Percentiles rank a stretch among this genome's conserved stretches.
Evolutionary conservation across 2,888 invertebrate genomes (phyloP).

Genomic region (Pseudanteris insignis): DNA sequence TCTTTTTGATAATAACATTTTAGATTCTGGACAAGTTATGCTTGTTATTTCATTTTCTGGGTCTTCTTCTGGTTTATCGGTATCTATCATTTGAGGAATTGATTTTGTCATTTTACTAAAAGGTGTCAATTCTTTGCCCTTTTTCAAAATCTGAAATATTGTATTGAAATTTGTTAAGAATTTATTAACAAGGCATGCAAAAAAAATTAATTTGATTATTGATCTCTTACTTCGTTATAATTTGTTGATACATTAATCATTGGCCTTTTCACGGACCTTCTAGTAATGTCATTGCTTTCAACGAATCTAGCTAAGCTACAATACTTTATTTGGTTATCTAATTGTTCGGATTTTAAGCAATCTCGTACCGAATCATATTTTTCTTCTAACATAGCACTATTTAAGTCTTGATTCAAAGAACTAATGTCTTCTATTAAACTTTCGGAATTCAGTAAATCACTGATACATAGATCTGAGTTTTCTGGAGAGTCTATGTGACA

Average conservation of each 20-base stretch:
- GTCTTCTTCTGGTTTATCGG: slow-evolving; percentile 1
- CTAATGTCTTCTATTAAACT: slow-evolving; percentile 83
- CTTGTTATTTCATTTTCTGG: slow-evolving; percentile 27
- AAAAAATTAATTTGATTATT: too few relatives aligned
- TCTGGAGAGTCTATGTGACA: slow-evolving; percentile 87
- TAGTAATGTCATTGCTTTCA: slow-evolving; percentile 84
- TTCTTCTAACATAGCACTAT: slow-evolving; percentile 75
- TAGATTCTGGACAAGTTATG: too few relatives aligned
- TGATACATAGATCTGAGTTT: slow-evolving; percentile 76
- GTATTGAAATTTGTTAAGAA: neutral
- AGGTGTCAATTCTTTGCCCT: slow-evolving; percentile 12
- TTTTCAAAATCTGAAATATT: slow-evolving; percentile 11
- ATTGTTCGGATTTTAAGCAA: slow-evolving; percentile 68
- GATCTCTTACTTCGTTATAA: slow-evolving; percentile 52
- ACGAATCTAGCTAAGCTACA: slow-evolving; percentile 85
- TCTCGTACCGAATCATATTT: slow-evolving; percentile 71
- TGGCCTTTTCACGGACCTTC: slow-evolving; percentile 76
- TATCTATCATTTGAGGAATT: neutral
- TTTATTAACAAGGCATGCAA: too few relatives aligned
- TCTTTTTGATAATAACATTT: slow-evolving; percentile 41
- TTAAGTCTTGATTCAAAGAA: slow-evolving; percentile 75
- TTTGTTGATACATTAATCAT: slow-evolving; percentile 41
- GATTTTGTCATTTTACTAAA: too few relatives aligned
- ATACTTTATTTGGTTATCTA: slow-evolving; percentile 73
- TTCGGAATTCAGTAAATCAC: slow-evolving; percentile 81